Conservation (phyloP, 2,113 vertebrate species). For the Onychorhynchus coronatus region DNA sequence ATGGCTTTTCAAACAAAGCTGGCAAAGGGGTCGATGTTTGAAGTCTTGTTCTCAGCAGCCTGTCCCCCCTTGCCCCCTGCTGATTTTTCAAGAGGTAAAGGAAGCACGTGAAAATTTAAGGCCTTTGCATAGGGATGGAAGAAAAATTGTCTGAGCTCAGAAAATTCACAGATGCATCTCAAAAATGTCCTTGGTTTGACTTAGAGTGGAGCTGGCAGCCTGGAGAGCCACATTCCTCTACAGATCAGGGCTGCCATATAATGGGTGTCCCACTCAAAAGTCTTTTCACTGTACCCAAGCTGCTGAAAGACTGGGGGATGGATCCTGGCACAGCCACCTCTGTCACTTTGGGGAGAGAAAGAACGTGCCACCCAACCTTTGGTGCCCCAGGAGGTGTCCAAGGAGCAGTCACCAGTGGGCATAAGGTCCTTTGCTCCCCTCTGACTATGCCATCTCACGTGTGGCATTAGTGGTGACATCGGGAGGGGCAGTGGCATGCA, state of each 20-base stretch:
- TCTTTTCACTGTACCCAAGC: neutral
- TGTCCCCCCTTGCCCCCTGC: neutral
- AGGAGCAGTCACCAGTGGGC: neutral
- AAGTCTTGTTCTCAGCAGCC: neutral
- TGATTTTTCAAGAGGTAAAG: neutral
- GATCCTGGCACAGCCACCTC: neutral
- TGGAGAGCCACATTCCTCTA: neutral
- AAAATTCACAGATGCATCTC: neutral
- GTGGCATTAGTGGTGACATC: neutral
- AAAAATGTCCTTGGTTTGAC: neutral
- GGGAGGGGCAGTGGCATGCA: neutral
- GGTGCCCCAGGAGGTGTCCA: neutral
- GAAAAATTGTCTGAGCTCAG: neutral
- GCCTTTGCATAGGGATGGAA: neutral
- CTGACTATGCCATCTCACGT: neutral
- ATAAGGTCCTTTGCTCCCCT: neutral
- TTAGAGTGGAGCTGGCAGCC: neutral
- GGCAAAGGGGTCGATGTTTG: neutral
- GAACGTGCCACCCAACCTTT: accelerated
- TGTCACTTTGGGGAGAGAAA: neutral
- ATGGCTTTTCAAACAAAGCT: neutral
- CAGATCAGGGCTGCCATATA: neutral
- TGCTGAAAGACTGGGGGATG: neutral
- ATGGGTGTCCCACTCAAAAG: neutral
- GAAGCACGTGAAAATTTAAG: neutral